Percentiles rank a stretch among this genome's conserved stretches.
These are phyloP conservation scores for Encarsia formosa DNA, from an alignment of 2,888 invertebrate genomes.

Conservation along the genomic window DNA sequence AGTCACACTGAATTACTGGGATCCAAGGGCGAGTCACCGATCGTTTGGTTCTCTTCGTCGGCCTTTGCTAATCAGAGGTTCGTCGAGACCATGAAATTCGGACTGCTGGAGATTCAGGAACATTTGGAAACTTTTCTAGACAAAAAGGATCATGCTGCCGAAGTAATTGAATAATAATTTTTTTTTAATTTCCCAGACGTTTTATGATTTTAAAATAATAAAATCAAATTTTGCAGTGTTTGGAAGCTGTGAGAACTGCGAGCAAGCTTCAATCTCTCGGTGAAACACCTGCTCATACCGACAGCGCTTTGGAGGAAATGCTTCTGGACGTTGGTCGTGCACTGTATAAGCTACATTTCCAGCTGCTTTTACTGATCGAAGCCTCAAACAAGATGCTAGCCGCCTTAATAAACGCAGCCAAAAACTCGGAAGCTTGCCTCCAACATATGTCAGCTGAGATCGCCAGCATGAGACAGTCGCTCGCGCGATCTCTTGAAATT, in stretches of 20 bases:
- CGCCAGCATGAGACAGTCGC: constrained; percentile 57
- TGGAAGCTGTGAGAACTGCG: constrained; percentile 78
- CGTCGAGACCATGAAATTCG: constrained; percentile 80
- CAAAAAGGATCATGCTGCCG: constrained; percentile 80
- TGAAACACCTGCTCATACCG: constrained; percentile 54
- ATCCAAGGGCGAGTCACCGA: constrained; percentile 71
- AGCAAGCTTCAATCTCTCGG: constrained; percentile 72
- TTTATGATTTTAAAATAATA: not conserved
- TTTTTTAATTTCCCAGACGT: too few relatives aligned
- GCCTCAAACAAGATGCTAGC: constrained; percentile 80
- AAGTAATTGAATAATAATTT: too few relatives aligned
- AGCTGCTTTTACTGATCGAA: constrained; percentile 83
- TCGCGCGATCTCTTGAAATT: constrained; percentile 56
- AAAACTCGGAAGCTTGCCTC: constrained; percentile 59
- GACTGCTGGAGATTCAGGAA: constrained; percentile 88
- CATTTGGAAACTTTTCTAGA: constrained; percentile 94
- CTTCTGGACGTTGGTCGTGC: constrained; percentile 79
- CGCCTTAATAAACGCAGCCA: constrained; percentile 60
- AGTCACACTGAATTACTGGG: constrained; percentile 58
- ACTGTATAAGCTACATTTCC: constrained; percentile 89
- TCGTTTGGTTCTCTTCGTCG: constrained; percentile 78
- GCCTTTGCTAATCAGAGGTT: constrained; percentile 68
- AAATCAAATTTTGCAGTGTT: constrained; percentile 55
- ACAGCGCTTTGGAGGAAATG: constrained; percentile 65
- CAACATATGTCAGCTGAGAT: constrained; percentile 64